A percentile compares a stretch with the other conserved stretches of the same genome.
Conservation (phyloP, 2,888 invertebrate genomes). For the Nomada ferruginata region DNA sequence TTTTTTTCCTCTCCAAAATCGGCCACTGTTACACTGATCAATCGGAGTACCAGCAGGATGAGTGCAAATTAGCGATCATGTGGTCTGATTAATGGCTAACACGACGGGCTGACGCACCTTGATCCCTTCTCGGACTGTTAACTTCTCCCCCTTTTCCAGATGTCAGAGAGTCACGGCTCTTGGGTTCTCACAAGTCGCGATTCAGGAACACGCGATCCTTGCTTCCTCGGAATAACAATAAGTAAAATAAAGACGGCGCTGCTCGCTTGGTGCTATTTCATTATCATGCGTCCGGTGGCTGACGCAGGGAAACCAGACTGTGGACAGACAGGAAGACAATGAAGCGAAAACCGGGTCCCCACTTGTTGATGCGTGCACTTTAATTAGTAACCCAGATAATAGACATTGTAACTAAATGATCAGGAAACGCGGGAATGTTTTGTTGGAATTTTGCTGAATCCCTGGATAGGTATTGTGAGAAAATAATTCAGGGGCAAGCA, state of each 20-base stretch:
- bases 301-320: slow-evolving; percentile 22
- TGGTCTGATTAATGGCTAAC: slow-evolving; percentile 52
- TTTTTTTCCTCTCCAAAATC: background rate
- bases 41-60: background rate
- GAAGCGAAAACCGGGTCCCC: slow-evolving; percentile 54
- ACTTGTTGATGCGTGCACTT: slow-evolving; percentile 48
- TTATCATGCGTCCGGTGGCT: slow-evolving; percentile 23
- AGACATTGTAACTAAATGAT: slow-evolving; percentile 35
- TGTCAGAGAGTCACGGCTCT: slow-evolving; percentile 27
- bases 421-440: slow-evolving; percentile 32
- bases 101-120: slow-evolving; percentile 33
- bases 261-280: slow-evolving; percentile 13
- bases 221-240: slow-evolving; percentile 30
- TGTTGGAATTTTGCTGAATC: background rate
- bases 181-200: slow-evolving; percentile 49
- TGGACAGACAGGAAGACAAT: slow-evolving; percentile 51
- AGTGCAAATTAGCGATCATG: slow-evolving; percentile 35
- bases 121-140: slow-evolving; percentile 27
- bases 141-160: slow-evolving; percentile 28
- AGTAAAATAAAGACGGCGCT: slow-evolving; percentile 28
- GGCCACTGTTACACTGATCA: background rate
- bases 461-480: no score
- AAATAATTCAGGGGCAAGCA: no score
- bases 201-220: slow-evolving; percentile 43
- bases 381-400: slow-evolving; percentile 66